Evolutionary conservation across 2,113 vertebrate species (phyloP), one percentile per base, ranked within the genome.

Genomic region (Lepisosteus oculatus): DNA sequence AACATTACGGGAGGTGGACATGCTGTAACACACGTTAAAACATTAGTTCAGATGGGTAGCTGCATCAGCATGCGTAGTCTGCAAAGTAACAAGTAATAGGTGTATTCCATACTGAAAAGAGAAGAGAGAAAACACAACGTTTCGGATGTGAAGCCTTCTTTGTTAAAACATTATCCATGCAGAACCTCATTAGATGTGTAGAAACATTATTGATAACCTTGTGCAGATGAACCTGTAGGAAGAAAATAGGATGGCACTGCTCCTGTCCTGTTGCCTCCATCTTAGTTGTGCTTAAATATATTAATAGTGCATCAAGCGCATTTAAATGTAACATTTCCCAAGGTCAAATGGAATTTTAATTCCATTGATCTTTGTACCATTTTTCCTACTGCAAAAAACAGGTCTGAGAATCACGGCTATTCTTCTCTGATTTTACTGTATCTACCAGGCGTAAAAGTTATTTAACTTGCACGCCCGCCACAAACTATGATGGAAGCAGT

Each of bases 281-380:
- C n/a, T 73, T 43, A 61, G 14, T 29, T 43, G 57, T 68, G 17
- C 42, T 51, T 68, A 43, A 55, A 61, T 73, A n/a, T 44, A 4
- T 43, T 44, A 55, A 51, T 51, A 68, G 44, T n/a, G 9, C 4
- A 61, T 66, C 45, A 66, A 45, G 64, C 5, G 11, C 54, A 51
- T 41, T 43, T n/a, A 14, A 62, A 51, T 69, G 13, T 44, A 17
- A 64, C 4, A 51, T 63, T 74, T 74, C 56, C 67, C 47, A 63
- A 62, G 69, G 51, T 74, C 45, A 42, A 64, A 43, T 64, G 59
- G 41, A 56, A 69, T 64, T 43, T 55, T 15, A 14, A 15, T 67
- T 51, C 43, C 62, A 67, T 64, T 64, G 55, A 61, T 70, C 68
- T 41, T 6, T 4, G 43, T 55, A 2, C 3, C 41, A 56, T 68